phyloP scores from a whole-genome alignment of 2,888 invertebrate species.

The Pollenia angustigena region DNA sequence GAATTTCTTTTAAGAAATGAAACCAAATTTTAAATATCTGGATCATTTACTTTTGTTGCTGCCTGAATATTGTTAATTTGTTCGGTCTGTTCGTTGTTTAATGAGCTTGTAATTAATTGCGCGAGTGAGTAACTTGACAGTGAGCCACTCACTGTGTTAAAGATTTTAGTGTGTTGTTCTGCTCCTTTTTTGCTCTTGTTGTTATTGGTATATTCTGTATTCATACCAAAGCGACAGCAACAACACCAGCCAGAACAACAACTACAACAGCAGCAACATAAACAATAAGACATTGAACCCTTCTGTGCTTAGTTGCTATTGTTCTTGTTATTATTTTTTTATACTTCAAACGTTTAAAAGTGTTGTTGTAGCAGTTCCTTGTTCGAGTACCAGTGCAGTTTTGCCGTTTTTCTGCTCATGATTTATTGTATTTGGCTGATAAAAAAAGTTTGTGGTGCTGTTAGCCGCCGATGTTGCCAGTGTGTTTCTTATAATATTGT shows the following conservation, averaged over 20 bases:
- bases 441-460: slow-evolving; percentile 53
- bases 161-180: slow-evolving; percentile 55
- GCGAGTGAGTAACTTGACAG: slow-evolving; percentile 79
- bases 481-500: slow-evolving; percentile 28
- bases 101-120: slow-evolving; percentile 83
- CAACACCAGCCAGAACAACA: slow-evolving; percentile 23
- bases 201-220: slow-evolving; percentile 52
- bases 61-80: slow-evolving; percentile 64
- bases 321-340: slow-evolving; percentile 41
- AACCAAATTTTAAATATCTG: slow-evolving; percentile 41
- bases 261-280: slow-evolving; percentile 29
- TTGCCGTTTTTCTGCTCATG: slow-evolving; percentile 66
- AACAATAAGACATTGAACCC: slow-evolving; percentile 64
- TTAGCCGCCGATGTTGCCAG: slow-evolving; percentile 47
- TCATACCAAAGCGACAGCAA: slow-evolving; percentile 28
- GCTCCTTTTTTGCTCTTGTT: slow-evolving; percentile 24
- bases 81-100: slow-evolving; percentile 76
- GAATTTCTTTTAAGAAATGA: slow-evolving; percentile 20
- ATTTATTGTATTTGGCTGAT: slow-evolving; percentile 72
- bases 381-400: slow-evolving; percentile 45
- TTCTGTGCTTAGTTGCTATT: slow-evolving; percentile 33
- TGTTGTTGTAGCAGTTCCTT: slow-evolving; percentile 54
- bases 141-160: slow-evolving; percentile 72
- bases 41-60: slow-evolving; percentile 41
- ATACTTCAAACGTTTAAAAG: slow-evolving; percentile 68